Evolutionary conservation across 1,140 invertebrate species (phyloP).

Genomic region (Mesaphorura yosii): DNA sequence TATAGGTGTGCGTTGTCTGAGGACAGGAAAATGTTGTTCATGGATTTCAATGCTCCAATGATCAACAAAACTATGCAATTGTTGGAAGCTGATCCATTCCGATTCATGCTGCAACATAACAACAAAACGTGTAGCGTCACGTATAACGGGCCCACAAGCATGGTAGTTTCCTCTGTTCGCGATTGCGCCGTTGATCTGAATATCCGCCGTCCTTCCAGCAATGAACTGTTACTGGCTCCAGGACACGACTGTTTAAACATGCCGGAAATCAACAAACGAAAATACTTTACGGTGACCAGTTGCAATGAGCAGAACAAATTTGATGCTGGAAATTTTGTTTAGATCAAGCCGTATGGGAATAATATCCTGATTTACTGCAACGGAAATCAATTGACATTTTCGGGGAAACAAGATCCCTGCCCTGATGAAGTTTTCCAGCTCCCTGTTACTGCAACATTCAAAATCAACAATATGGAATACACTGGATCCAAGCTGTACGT

Average conservation of each 20-base stretch:
- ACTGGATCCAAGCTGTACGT: neutral
- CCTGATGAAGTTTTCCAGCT: neutral
- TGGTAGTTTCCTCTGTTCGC: neutral
- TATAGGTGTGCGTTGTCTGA: constrained; percentile 6
- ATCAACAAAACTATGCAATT: constrained; percentile 3
- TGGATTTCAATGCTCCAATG: constrained; percentile 13
- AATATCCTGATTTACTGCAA: neutral
- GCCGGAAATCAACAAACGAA: too few relatives aligned
- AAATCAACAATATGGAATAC: neutral
- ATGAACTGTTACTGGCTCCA: constrained; percentile 13
- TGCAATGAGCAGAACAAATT: neutral
- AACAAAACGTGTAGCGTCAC: constrained; percentile 11
- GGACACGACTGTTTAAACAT: constrained; percentile 1
- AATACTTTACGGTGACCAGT: neutral
- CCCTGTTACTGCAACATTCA: neutral
- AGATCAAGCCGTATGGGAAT: neutral
- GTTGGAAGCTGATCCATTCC: constrained; percentile 13
- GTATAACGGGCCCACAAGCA: constrained; percentile 7
- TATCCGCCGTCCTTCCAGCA: neutral
- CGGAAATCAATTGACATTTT: neutral
- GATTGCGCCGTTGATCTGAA: constrained; percentile 6
- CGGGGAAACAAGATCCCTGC: neutral
- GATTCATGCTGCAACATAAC: constrained; percentile 6
- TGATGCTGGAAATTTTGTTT: neutral
- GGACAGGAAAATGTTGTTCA: constrained; percentile 1